phyloP scores from a whole-genome alignment of 2,797 vertebrate species.

The Myotis daubentonii region DNA sequence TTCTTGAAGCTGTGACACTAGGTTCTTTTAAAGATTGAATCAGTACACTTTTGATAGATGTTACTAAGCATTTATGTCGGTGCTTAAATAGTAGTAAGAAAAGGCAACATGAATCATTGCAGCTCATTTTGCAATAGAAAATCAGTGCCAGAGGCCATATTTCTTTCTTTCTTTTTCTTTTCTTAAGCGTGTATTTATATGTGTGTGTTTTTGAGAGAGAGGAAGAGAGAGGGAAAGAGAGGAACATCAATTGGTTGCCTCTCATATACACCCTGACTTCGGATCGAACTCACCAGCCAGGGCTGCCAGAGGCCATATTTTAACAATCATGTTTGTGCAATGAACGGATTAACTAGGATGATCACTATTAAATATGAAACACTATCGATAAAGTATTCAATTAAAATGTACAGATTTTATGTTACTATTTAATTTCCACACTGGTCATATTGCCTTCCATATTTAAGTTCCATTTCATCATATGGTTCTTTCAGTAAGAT shows the following conservation, averaged over 20 bases:
- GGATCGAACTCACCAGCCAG: background rate
- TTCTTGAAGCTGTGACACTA: background rate
- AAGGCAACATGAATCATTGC: background rate
- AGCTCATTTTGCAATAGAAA: background rate
- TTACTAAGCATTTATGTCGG: background rate
- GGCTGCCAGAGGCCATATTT: background rate
- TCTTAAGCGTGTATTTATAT: background rate
- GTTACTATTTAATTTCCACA: background rate
- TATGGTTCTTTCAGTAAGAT: background rate
- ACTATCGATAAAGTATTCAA: background rate
- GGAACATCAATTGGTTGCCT: background rate
- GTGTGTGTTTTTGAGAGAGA: background rate
- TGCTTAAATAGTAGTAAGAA: background rate
- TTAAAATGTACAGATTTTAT: background rate
- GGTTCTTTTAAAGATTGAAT: background rate
- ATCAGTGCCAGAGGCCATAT: background rate
- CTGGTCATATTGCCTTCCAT: background rate
- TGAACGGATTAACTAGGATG: background rate
- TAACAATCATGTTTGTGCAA: background rate
- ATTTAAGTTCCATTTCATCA: background rate
- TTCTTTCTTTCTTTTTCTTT: background rate
- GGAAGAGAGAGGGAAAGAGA: background rate
- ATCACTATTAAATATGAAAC: background rate
- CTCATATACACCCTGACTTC: background rate
- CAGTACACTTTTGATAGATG: background rate